Conservation (phyloP, 2,113 vertebrate genomes). For the Bos indicus region DNA sequence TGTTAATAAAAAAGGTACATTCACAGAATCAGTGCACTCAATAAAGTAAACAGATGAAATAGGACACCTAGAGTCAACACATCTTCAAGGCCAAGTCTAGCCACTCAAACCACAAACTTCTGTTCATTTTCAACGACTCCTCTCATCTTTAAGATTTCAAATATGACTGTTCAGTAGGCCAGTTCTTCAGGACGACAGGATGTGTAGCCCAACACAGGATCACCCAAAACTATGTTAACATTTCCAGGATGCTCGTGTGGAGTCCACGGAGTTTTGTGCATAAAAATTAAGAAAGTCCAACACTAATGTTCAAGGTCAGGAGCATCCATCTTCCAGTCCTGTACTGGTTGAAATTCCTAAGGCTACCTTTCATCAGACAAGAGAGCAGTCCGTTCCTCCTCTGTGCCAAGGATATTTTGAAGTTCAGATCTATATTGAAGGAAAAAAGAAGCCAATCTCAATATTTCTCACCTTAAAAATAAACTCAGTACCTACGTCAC, state of each 20-base stretch:
- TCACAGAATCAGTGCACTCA: neutral
- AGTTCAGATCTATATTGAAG: conserved; percentile 63
- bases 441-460: neutral
- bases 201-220: neutral
- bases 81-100: neutral
- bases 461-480: neutral
- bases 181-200: neutral
- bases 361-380: conserved; percentile 66
- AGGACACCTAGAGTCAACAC: neutral
- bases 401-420: conserved; percentile 43
- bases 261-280: neutral
- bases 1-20: neutral
- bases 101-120: neutral
- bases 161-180: neutral
- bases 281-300: neutral
- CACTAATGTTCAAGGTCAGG: neutral
- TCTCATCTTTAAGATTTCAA: neutral
- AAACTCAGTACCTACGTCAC: neutral
- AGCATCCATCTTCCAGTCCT: neutral
- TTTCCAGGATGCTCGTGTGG: neutral
- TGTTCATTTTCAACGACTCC: conserved; percentile 8
- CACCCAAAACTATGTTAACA: conserved; percentile 35
- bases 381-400: conserved; percentile 76
- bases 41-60: conserved; percentile 55
- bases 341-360: neutral